Evolutionary conservation across 64 coral and sea anemone species (phyloP), one percentile per base, ranked within the genome.

Genomic region (Acropora tenuis): DNA sequence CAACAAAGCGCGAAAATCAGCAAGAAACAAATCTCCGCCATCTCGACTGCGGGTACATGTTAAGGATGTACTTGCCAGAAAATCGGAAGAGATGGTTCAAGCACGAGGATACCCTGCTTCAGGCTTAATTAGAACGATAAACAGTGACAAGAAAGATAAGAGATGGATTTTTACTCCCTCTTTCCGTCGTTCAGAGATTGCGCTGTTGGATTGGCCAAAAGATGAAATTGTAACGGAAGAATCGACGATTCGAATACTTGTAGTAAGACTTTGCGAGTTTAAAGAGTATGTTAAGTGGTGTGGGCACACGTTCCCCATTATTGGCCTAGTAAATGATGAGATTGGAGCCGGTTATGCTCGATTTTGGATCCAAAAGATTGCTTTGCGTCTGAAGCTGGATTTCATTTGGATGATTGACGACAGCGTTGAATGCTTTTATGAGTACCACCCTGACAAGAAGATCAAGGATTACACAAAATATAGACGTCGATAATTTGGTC

Each of bases 361-460:
- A 40, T 8, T 20, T 8, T 88, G 87, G 87, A 88, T 88, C 2
- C 74, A 78, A 50, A 88, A 88, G 60, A 78, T 88, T 76, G 86
- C 86, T 50, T 43, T 57, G 16, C 13, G 48, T 17, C 20, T 88
- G 48, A 18, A 18, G 2, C 45, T 88, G 1, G 11, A 88, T 1
- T 77, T 60, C 76, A 88, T 88, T 13, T 88, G 87, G 87, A 88
- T 88, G 87, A 78, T 88, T 88, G 87, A 88, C 66, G 87, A 88
- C 47, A 77, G 76, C 60, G 49, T 88, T 16, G 60, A 63, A 61
- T 20, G 76, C 16, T 88, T 88, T 76, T 88, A 63, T 61, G 87
- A 88, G 46, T 44, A 63, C 12, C 86, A 88, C 41, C 69, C 86
- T 1, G 11, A 77, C 18, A 41, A 11, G 2, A 15, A 4, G 0